Evolutionary conservation across 2,113 vertebrate genomes (phyloP), one percentile per base, ranked within the genome.

Genomic region (Pituophis catenifer): DNA sequence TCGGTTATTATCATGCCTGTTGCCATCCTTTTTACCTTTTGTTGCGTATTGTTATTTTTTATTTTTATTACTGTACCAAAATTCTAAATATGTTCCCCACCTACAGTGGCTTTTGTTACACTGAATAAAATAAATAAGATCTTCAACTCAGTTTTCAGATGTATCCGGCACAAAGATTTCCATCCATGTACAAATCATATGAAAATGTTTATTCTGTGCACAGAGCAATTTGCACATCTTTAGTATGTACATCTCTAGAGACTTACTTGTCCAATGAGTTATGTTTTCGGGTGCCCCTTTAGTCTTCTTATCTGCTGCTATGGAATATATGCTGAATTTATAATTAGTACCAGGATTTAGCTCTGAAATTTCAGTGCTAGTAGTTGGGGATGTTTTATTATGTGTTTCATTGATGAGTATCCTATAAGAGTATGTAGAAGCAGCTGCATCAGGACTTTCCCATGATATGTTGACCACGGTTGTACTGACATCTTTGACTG

Each of bases 211-310:
- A 50, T 50, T 65, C 55, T 59, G 55, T 58, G 33, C 44, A 52
- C 1, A 1, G 10, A 81, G n/a, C n/a, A 50, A 86, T 90, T 86
- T 48, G 19, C 75, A 44, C 33, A 9, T 44, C 75, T 38, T 81
- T 81, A 81, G 17, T 21, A 44, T 81, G 33, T 44, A 81, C 8
- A 9, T 44, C 8, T 81, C 75, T 38, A 86, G 86, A 89, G 24
- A 48, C 97, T 90, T 96, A 98, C 98, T 94, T 96, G 98, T 98
- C 95, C 97, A 98, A 15, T 1, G 38, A 0, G 33, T 93, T 62
- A 13, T 48, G 7, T 0, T 3, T n/a, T 0, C 1, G 21, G 96
- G 23, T 0, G 0, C 55, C 89, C 96, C 91, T 5, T 89, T 26
- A 8, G 93, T 96, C 2, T 7, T 90, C 13, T 5, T 55, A 91